Conservation (phyloP, 2,797 vertebrate genomes). For the Lophius americanus region DNA sequence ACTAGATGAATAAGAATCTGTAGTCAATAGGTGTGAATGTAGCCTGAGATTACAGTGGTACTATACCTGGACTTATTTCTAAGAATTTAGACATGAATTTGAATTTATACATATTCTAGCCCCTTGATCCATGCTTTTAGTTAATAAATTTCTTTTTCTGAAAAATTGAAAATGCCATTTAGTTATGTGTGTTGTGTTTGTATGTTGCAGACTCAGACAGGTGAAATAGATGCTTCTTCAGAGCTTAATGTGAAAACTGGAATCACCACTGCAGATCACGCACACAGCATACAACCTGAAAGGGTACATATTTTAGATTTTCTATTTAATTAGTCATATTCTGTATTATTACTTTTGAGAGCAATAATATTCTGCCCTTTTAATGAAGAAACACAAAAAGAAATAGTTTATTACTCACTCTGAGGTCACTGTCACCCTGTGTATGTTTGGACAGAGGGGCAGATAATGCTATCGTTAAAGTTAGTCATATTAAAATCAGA, state of each 20-base stretch:
- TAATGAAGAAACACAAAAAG: not conserved
- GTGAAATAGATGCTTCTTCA: constrained; percentile 58
- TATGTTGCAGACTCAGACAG: constrained; percentile 64
- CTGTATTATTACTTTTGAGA: not conserved
- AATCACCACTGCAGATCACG: constrained; percentile 40
- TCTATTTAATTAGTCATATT: not conserved
- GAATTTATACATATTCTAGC: not conserved
- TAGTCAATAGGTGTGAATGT: constrained; percentile 1
- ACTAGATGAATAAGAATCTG: no score
- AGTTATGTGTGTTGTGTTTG: constrained; percentile 16
- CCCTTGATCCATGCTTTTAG: not conserved
- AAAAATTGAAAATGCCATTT: not conserved
- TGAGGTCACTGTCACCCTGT: not conserved
- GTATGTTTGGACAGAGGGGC: not conserved
- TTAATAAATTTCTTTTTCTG: not conserved
- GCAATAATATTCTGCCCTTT: not conserved
- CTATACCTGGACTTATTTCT: constrained; percentile 27
- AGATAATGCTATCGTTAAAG: not conserved
- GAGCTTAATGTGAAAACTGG: constrained; percentile 52
- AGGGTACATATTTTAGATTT: constrained; percentile 61
- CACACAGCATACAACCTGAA: constrained; percentile 57
- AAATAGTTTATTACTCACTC: not conserved
- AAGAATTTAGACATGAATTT: not conserved
- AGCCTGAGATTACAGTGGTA: constrained; percentile 8
- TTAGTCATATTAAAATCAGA: constrained; percentile 1